These are phyloP conservation scores for Cephus pygmeus DNA, from an alignment of 2,888 invertebrate species.

Conservation along the genomic window DNA sequence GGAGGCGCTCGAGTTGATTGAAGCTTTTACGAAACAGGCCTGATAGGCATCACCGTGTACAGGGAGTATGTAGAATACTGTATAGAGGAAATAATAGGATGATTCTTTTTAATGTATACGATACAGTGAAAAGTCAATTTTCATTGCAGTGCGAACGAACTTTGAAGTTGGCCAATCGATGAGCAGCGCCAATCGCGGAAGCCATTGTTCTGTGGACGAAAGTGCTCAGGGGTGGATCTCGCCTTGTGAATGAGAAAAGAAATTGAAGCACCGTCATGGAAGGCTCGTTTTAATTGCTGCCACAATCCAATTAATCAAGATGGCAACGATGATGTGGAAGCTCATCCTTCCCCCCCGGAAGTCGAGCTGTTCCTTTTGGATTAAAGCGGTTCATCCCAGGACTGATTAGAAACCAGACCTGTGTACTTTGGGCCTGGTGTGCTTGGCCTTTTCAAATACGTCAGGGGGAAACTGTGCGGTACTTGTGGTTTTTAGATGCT, in stretches of 20 bases:
- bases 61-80: neutral
- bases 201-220: neutral
- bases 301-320: neutral
- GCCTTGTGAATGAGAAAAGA: neutral
- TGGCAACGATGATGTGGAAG: neutral
- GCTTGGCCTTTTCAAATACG: neutral
- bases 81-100: neutral
- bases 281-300: neutral
- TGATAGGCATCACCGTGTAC: neutral
- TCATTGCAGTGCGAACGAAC: neutral
- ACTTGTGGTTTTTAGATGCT: neutral
- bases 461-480: neutral
- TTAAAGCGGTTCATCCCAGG: neutral
- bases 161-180: neutral
- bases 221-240: neutral
- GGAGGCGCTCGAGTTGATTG: neutral
- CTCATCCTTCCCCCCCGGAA: neutral
- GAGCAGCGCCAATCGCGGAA: neutral
- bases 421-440: neutral
- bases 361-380: neutral
- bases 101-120: neutral
- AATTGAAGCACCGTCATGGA: neutral
- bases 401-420: neutral
- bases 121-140: neutral
- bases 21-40: neutral